Base-by-base conservation (phyloP, 1,140 invertebrate genomes). In the Drosophila bipectinata region DNA sequence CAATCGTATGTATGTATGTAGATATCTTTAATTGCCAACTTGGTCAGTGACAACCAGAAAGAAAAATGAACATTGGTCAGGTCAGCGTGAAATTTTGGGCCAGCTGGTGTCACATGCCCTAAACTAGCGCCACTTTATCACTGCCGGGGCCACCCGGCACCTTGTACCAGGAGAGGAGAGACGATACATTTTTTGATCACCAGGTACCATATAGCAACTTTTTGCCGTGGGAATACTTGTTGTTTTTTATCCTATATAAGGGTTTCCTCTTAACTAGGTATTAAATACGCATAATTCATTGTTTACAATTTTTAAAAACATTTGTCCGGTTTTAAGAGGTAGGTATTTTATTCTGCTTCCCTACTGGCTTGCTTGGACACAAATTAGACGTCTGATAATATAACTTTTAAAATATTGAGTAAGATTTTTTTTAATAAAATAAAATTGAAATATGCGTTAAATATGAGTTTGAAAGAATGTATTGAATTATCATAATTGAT, bases 21-120 rank as follows among this genome's bases (percentile, higher is more conserved):
- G 59, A 79, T 79, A 89, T 88, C 87, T 88, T 88, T 88, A 88
- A 89, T 88, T 88, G 84, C 84, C 84, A 88, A 83, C 84, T 88
- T 83, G 76, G 64, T 53, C 68, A 84, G 80, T 79, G 80, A 89
- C 79, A 88, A 62, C 52, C 72, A 60, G 79, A 59, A 79, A 83
- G 72, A 87, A 71, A 87, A 88, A 87, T 87, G 72, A 73, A 60
- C 72, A 55, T 59, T 69, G 62, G 63, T 63, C 45, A 78, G 64
- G 57, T 72, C 69, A 64, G 49, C 59, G 62, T 48, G 30, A 37
- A 44, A 41, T 63, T 76, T 30, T 49, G 52, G 64, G n/a, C 72
- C 77, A 56, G 48, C 63, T 77, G 61, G 75, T 72, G 61, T 62
- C 75, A 82, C 59, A 63, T 72, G 62, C 64, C 64, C 72, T 57